Evolutionary conservation across 1,140 invertebrate species (phyloP).

Genomic region (Drosophila micromelanica): DNA sequence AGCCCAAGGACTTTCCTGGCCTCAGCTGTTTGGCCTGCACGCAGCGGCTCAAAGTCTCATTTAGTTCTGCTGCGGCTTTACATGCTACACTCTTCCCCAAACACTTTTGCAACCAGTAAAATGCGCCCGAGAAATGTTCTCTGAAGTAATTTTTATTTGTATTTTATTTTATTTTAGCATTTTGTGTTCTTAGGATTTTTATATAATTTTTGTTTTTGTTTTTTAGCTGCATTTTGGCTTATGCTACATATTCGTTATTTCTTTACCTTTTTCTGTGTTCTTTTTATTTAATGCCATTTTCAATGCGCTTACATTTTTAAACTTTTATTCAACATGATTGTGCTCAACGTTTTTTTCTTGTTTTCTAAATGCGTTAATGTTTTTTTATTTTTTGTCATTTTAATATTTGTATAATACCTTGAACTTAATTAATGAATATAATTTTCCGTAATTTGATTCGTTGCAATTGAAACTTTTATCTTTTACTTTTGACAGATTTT

Average conservation of each 20-base stretch:
- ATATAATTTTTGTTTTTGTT: conserved; percentile 11
- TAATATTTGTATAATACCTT: conserved; percentile 23
- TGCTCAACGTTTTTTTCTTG: conserved; percentile 70
- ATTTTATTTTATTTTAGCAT: conserved; percentile 16
- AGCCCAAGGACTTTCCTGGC: conserved; percentile 25
- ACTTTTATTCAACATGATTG: conserved; percentile 70
- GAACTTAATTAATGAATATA: conserved; percentile 41
- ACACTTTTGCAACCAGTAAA: background rate
- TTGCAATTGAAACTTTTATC: conserved; percentile 49
- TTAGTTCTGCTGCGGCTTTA: conserved; percentile 46
- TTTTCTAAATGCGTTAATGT: conserved; percentile 4
- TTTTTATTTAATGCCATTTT: conserved; percentile 45
- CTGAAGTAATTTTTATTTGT: conserved; percentile 31
- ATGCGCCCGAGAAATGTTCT: conserved; percentile 4
- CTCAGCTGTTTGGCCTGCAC: conserved; percentile 59
- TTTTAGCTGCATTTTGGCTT: conserved; percentile 54
- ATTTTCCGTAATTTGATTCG: conserved; percentile 40
- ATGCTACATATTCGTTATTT: conserved; percentile 41
- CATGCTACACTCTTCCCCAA: too few species aligned
- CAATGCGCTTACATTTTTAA: conserved; percentile 53
- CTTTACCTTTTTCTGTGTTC: conserved; percentile 31
- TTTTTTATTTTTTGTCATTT: conserved; percentile 20
- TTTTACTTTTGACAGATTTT: conserved; percentile 8
- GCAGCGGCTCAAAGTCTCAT: conserved; percentile 70
- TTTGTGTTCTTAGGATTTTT: too few species aligned